Conservation (phyloP, 2,113 vertebrate genomes). For the Amblyornis subalaris region DNA sequence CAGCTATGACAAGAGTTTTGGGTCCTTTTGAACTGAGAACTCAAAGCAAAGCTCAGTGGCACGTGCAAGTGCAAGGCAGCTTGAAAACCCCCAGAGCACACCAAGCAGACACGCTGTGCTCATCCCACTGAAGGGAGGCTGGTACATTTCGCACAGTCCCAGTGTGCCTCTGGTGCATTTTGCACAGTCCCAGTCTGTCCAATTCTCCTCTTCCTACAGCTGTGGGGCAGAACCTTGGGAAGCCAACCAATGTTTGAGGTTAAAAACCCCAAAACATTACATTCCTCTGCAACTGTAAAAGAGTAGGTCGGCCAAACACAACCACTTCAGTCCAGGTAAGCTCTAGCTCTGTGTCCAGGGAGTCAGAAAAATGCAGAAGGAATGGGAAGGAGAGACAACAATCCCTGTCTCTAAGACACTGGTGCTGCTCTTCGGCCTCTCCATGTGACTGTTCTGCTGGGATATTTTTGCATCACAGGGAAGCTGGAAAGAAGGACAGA, state of each 20-base stretch:
- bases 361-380: constrained; percentile 23
- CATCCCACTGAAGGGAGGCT: neutral
- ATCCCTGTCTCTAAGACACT: neutral
- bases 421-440: neutral
- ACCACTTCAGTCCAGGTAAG: neutral
- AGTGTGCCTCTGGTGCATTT: neutral
- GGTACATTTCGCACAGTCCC: neutral
- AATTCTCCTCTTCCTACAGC: neutral
- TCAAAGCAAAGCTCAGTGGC: neutral
- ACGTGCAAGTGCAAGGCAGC: neutral
- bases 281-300: neutral
- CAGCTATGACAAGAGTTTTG: neutral
- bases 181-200: neutral
- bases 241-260: neutral
- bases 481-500: constrained; percentile 9
- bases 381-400: neutral
- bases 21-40: neutral
- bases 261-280: neutral
- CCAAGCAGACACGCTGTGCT: neutral
- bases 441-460: neutral
- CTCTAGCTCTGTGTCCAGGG: neutral
- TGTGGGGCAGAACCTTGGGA: neutral
- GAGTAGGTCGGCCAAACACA: neutral
- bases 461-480: neutral
- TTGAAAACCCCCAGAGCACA: neutral